A percentile compares a stretch with the other conserved stretches of the same genome.
phyloP scores from a whole-genome alignment of 2,797 vertebrate genomes.

The Sphaeramia orbicularis region DNA sequence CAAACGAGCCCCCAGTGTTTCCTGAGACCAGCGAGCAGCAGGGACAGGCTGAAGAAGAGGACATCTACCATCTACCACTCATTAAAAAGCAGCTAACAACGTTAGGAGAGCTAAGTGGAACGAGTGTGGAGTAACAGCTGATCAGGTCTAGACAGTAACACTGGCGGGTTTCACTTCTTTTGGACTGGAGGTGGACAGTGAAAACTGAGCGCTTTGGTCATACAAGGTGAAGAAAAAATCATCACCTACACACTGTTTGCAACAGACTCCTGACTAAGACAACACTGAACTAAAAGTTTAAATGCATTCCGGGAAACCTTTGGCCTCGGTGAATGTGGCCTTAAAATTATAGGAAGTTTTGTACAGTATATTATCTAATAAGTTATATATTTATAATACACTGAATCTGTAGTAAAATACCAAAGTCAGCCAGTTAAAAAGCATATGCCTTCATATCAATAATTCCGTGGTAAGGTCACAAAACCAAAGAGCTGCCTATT shows the following conservation, averaged over 20 bases:
- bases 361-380: slow-evolving; percentile 72
- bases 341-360: slow-evolving; percentile 57
- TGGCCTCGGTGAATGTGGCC: slow-evolving; percentile 34
- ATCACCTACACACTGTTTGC: slow-evolving; percentile 41
- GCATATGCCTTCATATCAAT: slow-evolving; percentile 20
- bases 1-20: slow-evolving; percentile 50
- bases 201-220: slow-evolving; percentile 19
- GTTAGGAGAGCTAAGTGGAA: slow-evolving; percentile 11
- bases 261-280: slow-evolving; percentile 35
- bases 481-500: slow-evolving; percentile 34
- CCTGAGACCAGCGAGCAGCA: slow-evolving; percentile 36
- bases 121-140: slow-evolving; percentile 28
- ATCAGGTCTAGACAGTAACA: slow-evolving; percentile 18
- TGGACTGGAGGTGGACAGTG: slow-evolving; percentile 9
- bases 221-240: slow-evolving; percentile 16
- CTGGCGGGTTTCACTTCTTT: not conserved
- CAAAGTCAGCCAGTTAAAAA: slow-evolving; percentile 26
- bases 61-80: not conserved
- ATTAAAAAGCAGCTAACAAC: slow-evolving; percentile 5
- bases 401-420: slow-evolving; percentile 70
- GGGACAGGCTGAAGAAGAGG: slow-evolving; percentile 29
- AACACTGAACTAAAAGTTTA: slow-evolving; percentile 12
- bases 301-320: slow-evolving; percentile 43
- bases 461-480: slow-evolving; percentile 23
- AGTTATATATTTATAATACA: slow-evolving; percentile 85